Evolutionary conservation across 2,797 vertebrate species (phyloP), one percentile per base, ranked within the genome.

Genomic region (Hydrocynus forskahlii): DNA sequence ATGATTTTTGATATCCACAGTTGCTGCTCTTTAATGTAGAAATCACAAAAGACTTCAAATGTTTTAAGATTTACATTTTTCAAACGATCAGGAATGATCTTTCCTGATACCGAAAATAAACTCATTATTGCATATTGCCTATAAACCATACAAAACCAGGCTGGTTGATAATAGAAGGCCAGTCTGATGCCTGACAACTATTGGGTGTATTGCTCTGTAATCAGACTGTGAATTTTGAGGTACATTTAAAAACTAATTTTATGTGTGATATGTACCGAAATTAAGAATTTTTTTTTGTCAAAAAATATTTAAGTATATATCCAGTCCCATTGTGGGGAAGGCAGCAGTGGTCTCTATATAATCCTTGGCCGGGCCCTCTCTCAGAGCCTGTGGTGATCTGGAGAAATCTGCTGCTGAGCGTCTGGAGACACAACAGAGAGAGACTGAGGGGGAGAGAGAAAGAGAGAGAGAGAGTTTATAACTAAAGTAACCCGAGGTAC

Each of bases 321-420:
- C 29, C 10, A 45, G 10, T 76, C 48, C 0, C 0, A 82, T 85
- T 92, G 93, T 57, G 89, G 87, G 38, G 86, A 90, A 93, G 95
- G 95, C 94, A 88, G 79, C 89, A 7, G 50, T 57, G 88, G 92
- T 79, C 89, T 88, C 91, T 64, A 68, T 86, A 89, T 94, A 93
- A 94, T 92, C 92, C 89, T 91, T 89, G 85, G 85, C 80, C 93
- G 93, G 94, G 93, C 93, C 94, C 92, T 92, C 64, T 66, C 85
- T 93, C 92, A 92, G 86, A 94, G 93, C 94, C 94, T 93, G 93
- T 86, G 81, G 82, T 86, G 93, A 93, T 93, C 90, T 89, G 91
- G 92, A 86, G 92, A 93, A 93, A 92, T 89, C 92, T 90, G 89
- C 85, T 93, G 91, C 92, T 94, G 92, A 86, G 86, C 92, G 92